Evolutionary conservation across 1,140 invertebrate species (phyloP).

Genomic region (Temnothorax curvispinosus): DNA sequence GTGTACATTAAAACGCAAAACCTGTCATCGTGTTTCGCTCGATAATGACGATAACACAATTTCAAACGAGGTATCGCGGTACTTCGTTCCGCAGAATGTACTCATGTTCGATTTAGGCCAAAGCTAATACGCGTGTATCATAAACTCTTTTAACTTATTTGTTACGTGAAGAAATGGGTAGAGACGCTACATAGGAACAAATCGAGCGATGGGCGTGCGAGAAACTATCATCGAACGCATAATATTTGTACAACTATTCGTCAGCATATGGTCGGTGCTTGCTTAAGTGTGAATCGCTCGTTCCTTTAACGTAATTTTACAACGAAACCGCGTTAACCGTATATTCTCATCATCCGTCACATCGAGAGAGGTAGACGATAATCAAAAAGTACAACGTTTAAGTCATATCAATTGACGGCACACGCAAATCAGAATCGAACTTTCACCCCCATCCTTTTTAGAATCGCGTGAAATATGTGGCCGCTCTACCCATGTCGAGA

Average conservation of each 20-base stretch:
- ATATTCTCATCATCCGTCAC: slow-evolving; percentile 20
- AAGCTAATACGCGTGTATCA: slow-evolving; percentile 82
- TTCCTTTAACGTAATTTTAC: slow-evolving; percentile 55
- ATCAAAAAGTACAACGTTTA: slow-evolving; percentile 69
- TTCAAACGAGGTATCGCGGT: not conserved
- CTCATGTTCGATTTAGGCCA: slow-evolving; percentile 69
- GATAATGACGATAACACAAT: not conserved
- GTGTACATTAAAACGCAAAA: slow-evolving; percentile 37
- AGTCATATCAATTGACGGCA: slow-evolving; percentile 70
- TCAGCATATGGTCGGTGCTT: not conserved
- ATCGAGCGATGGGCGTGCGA: slow-evolving; percentile 36
- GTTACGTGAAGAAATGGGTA: slow-evolving; percentile 77
- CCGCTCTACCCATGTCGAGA: slow-evolving; percentile 62
- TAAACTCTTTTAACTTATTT: slow-evolving; percentile 83
- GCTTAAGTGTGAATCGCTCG: slow-evolving; percentile 20
- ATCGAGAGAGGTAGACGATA: slow-evolving; percentile 43
- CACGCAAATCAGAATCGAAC: slow-evolving; percentile 52
- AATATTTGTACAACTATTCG: slow-evolving; percentile 13
- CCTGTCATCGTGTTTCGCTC: not conserved
- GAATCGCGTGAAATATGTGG: slow-evolving; percentile 58
- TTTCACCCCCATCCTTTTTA: slow-evolving; percentile 44
- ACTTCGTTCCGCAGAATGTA: slow-evolving; percentile 6
- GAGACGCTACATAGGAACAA: slow-evolving; percentile 61
- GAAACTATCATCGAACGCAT: slow-evolving; percentile 16
- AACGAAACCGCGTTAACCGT: slow-evolving; percentile 45